Conservation (phyloP, 1,140 invertebrate genomes). For the Amphibalanus amphitrite region DNA sequence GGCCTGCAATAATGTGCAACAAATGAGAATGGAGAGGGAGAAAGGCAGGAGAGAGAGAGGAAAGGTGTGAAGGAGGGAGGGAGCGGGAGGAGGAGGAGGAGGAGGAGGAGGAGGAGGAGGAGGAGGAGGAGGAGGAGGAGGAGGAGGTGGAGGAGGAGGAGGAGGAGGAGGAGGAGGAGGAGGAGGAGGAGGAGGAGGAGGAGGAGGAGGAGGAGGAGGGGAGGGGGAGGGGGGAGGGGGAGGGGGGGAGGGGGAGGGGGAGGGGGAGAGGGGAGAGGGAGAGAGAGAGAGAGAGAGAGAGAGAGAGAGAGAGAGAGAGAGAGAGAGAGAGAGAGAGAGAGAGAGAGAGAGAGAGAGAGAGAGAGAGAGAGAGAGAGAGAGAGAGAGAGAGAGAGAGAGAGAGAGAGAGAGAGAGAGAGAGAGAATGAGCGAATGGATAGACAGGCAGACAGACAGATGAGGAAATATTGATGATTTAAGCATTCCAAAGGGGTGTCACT, state of each 20-base stretch:
- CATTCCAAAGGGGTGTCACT: no score
- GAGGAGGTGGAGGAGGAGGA: neutral
- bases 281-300: no score
- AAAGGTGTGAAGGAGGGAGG: slow-evolving; percentile 3
- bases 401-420: no score
- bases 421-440: no score
- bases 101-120: neutral
- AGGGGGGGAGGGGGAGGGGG: neutral
- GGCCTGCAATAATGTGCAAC: no score
- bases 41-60: neutral
- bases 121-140: neutral
- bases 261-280: no score
- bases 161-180: neutral
- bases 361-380: no score
- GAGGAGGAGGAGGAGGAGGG: neutral
- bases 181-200: neutral
- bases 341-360: no score
- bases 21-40: neutral
- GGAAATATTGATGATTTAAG: no score
- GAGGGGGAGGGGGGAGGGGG: neutral
- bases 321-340: neutral
- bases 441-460: no score
- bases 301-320: no score
- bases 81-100: slow-evolving; percentile 2
- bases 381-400: no score